These are phyloP conservation scores for Beris chalybata DNA, from an alignment of 2,888 invertebrate species.

Conservation along the genomic window DNA sequence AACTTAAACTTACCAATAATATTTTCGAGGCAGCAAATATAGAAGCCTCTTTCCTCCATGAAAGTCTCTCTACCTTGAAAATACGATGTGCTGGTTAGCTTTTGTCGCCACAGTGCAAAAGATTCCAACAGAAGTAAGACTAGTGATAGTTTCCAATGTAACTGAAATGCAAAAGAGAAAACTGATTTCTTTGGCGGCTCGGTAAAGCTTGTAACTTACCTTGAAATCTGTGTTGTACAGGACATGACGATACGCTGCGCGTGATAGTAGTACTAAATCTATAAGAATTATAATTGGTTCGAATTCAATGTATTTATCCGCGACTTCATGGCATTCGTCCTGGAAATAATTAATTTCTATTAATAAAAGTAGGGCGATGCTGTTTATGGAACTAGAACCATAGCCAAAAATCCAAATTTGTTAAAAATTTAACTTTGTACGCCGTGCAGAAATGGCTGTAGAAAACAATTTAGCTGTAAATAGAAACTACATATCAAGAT, in stretches of 20 bases:
- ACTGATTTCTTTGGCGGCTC: conserved; percentile 40
- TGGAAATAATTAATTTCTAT: conserved; percentile 48
- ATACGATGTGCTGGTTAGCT: conserved; percentile 35
- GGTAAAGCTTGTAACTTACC: conserved; percentile 55
- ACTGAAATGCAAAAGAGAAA: conserved; percentile 52
- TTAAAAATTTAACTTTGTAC: no score
- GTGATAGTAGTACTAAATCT: conserved; percentile 79
- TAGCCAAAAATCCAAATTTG: no score
- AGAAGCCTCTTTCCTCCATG: conserved; percentile 64
- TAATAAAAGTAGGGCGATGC: no score
- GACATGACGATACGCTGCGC: conserved; percentile 82
- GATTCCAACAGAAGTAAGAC: conserved; percentile 80
- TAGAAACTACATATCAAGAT: no score
- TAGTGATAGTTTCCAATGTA: conserved; percentile 78
- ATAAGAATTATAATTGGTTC: conserved; percentile 86
- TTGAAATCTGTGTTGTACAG: conserved; percentile 79
- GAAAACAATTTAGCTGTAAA: no score
- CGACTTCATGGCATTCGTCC: conserved; percentile 73
- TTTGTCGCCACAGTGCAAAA: conserved; percentile 68
- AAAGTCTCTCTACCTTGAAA: conserved; percentile 55
- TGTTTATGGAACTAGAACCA: no score
- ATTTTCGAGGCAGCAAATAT: conserved; percentile 61
- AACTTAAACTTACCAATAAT: conserved; percentile 51
- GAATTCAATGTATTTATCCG: conserved; percentile 91
- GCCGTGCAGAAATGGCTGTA: no score